phyloP scores from a whole-genome alignment of 2,113 vertebrate species.

The Ophthalmotilapia sp. region DNA sequence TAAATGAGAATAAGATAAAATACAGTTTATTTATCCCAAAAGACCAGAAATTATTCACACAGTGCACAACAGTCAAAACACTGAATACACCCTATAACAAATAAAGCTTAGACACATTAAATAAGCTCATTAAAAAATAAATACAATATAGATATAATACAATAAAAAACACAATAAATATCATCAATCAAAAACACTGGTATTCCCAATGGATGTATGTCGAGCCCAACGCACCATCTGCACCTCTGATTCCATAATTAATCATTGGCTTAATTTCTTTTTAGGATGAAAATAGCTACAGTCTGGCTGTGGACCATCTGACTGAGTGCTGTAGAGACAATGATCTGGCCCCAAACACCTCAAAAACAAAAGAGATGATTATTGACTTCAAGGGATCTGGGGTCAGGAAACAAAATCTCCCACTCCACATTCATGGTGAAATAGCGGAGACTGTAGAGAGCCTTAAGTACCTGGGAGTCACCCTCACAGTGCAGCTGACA shows the following conservation, averaged over 20 bases:
- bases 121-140: background rate
- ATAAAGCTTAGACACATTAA: background rate
- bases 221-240: accelerated
- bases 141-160: background rate
- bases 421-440: background rate
- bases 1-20: accelerated
- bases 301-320: background rate
- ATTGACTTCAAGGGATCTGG: background rate
- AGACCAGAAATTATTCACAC: background rate
- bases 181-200: background rate
- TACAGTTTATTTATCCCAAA: background rate
- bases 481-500: background rate
- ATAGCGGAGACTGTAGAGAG: background rate
- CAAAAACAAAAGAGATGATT: background rate
- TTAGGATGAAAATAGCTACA: background rate
- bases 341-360: background rate
- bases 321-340: background rate
- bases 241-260: background rate
- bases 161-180: background rate
- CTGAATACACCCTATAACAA: background rate
- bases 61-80: background rate
- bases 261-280: background rate
- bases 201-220: background rate
- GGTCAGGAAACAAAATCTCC: background rate
- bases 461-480: background rate